A percentile compares a stretch with the other conserved stretches of the same genome.
Evolutionary conservation across 2,888 invertebrate species (phyloP).

Genomic region (Onchidella celtica): DNA sequence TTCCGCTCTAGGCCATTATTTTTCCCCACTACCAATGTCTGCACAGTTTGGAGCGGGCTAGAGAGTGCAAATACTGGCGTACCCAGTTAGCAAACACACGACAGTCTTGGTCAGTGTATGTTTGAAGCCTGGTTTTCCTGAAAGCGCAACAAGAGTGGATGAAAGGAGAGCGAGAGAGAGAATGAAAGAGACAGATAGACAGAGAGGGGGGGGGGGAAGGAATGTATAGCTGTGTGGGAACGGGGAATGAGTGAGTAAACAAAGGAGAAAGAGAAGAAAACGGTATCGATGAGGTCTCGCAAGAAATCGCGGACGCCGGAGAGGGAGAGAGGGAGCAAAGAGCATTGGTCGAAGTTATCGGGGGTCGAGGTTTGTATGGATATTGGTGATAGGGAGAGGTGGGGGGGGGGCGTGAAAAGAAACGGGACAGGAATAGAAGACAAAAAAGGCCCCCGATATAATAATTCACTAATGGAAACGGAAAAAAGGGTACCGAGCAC

Average conservation of each 20-base stretch:
- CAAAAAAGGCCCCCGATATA: not conserved
- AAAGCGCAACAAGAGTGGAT: not conserved
- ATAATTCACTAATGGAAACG: slow-evolving; percentile 33
- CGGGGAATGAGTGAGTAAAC: not conserved
- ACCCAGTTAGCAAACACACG: slow-evolving; percentile 25
- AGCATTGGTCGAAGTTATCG: not conserved
- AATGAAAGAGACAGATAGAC: not conserved
- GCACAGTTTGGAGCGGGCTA: not conserved
- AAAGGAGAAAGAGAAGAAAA: not conserved
- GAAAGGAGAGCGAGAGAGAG: not conserved
- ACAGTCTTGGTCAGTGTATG: not conserved
- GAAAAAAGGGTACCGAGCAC: not conserved
- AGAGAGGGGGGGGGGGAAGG: not conserved
- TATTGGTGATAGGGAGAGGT: not conserved
- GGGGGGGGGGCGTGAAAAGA: not conserved
- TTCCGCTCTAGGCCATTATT: not conserved
- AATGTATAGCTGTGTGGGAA: not conserved
- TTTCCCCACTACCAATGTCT: not conserved
- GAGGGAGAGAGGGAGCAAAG: not conserved
- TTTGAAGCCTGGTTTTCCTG: not conserved
- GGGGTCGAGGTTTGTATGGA: not conserved
- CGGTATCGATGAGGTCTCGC: slow-evolving; percentile 7
- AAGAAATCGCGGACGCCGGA: no score
- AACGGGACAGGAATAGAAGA: not conserved
- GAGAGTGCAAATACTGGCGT: not conserved